Evolutionary conservation across 2,888 invertebrate genomes (phyloP), one percentile per base, ranked within the genome.

Genomic region (Chelonus formosanus): DNA sequence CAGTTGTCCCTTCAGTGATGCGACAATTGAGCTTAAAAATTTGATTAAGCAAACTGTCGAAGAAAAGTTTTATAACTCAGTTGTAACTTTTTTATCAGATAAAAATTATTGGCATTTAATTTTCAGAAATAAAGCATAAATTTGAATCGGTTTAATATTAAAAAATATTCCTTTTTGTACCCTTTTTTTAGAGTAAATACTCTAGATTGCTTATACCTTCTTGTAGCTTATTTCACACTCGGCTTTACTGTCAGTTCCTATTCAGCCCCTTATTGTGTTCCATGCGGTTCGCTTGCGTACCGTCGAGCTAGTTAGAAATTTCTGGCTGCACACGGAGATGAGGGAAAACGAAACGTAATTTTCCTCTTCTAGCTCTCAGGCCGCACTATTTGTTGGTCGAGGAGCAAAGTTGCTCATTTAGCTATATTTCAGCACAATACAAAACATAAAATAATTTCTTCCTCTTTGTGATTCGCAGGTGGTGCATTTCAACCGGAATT

Each of bases 401-500:
- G 6, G 34, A 34, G 44, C 56, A 44, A 43, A 43, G 55, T 43
- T 57, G 43, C 43, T 57, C 57, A 43, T 43, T 40, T 57, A 57
- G 20, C 45, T 10, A 43, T 10, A 32, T 45, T 10, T 20, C 20
- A 48, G 7, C 5, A 36, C 40, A 10, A 36, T 60, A 43, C 36
- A 20, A 50, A 5, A 36, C 35, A 36, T 20, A 36, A 31, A 59
- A 59, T 50, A 7, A 43, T 20, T 48, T 57, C 34, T 45, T 47
- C 40, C 8, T 43, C 43, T 40, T 8, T 59, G 61, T 61, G 53
- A 31, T 10, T 86, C 87, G 81, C 87, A 92, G 92, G 90, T 78
- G 87, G 88, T 82, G 90, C 91, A 70, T 92, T 90, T 84, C 92
- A 92, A 84, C 95, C 95, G 31, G 93, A 94, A 85, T 96, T 96